Conservation (phyloP, 2,113 vertebrate species). For the Rhabdomys dilectus region DNA sequence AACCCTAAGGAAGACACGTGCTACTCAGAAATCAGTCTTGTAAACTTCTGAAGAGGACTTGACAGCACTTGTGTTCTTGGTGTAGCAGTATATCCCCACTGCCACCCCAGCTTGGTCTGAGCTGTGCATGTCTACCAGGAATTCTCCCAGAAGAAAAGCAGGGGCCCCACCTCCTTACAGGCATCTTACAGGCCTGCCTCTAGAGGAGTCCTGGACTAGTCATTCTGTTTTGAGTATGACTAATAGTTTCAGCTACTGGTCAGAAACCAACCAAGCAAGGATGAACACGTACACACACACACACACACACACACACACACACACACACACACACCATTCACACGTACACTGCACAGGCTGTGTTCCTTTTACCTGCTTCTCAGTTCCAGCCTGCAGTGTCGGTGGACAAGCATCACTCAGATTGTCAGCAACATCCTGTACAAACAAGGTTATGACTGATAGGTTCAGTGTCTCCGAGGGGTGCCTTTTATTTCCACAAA, state of each 20-base stretch:
- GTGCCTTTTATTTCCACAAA: background rate
- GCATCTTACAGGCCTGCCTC: background rate
- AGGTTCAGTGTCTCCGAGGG: background rate
- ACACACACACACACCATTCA: background rate
- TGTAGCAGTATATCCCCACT: background rate
- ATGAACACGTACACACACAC: background rate
- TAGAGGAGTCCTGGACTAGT: background rate
- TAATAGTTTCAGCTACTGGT: background rate
- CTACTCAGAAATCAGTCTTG: constrained; percentile 14
- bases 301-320: background rate
- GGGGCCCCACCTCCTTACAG: background rate
- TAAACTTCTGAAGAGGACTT: background rate
- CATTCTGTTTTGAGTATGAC: background rate
- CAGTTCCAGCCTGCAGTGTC: background rate
- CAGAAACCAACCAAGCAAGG: background rate
- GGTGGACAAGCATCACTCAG: background rate
- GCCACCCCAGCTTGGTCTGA: background rate
- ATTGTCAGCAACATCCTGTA: background rate
- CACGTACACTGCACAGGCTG: background rate
- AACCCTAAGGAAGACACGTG: background rate
- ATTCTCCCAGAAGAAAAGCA: background rate
- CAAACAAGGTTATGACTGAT: background rate
- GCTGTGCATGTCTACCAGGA: background rate
- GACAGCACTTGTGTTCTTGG: background rate
- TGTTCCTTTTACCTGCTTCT: background rate